Base-by-base conservation (phyloP, 2,888 invertebrate species). In the Brachypalpus laphriformis region DNA sequence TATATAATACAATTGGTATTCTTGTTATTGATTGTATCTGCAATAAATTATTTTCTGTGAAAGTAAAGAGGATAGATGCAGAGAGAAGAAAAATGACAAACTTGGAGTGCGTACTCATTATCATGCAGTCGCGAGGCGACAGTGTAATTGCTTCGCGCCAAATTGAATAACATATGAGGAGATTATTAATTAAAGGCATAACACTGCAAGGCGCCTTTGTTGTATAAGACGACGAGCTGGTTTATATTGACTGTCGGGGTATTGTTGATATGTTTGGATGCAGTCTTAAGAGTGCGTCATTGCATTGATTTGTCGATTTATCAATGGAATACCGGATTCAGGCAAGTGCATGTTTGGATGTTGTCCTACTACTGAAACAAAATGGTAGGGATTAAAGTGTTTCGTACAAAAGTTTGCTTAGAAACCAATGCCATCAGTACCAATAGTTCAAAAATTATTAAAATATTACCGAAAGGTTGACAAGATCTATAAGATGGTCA, bases 51-150 rank as follows among this genome's bases (percentile, higher is more conserved):
- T 71, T 71, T 37, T 25, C 34, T 37, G 49, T 37, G 16, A 18
- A 22, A 57, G 34, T 8, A 47, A 20, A 14, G 40, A 25, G 9
- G 4, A 45, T 68, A 20, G 14, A 56, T 25, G 56, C 22, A n/a
- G 22, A 22, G 20, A 47, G 14, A 40, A n/a, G 37, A 78, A 42
- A 49, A 16, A 25, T 47, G 8, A 51, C 59, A 45, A 49, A 61
- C 66, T 42, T 68, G 68, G 80, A 80, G 80, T 83, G 74, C 70
- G 80, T 83, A 49, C 83, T 75, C 57, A 83, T 83, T 83, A 25
- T 42, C 25, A 74, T 83, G 72, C 57, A 68, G 68, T 40, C 42
- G 59, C 34, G 25, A 57, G 61, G 63, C 54, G 72, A 56, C 83
- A 57, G 68, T 42, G 56, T 74, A 80, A 80, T 80, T 71, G 82